Percentiles rank a stretch among this genome's conserved stretches.
Evolutionary conservation across 2,797 vertebrate species (phyloP).

Genomic region (Myoxocephalus aenaeus): DNA sequence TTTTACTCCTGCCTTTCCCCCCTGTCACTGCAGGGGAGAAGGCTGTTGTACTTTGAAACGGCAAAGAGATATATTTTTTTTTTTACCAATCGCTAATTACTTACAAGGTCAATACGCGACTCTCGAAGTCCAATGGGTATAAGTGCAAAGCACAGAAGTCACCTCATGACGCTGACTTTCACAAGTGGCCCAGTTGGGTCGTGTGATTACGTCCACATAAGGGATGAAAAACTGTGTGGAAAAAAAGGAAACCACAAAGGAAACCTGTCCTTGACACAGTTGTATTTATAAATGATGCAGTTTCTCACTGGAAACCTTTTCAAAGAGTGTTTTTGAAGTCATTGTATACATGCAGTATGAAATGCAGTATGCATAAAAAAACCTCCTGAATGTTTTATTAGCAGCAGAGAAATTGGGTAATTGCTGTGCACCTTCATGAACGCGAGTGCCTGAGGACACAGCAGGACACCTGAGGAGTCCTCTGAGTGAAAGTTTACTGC

Average conservation of each 20-base stretch:
- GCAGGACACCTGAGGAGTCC: slow-evolving; percentile 68
- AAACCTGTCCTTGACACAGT: slow-evolving; percentile 70
- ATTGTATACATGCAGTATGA: slow-evolving; percentile 14
- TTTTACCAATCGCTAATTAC: slow-evolving; percentile 40
- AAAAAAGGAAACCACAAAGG: slow-evolving; percentile 51
- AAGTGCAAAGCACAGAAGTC: slow-evolving; percentile 2
- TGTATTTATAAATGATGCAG: slow-evolving; percentile 60
- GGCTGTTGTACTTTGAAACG: slow-evolving; percentile 18
- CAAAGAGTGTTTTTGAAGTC: slow-evolving; percentile 41
- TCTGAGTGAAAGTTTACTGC: slow-evolving; percentile 49
- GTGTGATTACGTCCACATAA: slow-evolving; percentile 17
- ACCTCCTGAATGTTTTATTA: slow-evolving; percentile 63
- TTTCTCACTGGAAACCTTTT: slow-evolving; percentile 45
- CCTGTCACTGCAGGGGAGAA: background rate
- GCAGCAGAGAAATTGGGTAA: slow-evolving; percentile 62
- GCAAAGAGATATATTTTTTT: slow-evolving; percentile 3
- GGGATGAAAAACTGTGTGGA: slow-evolving; percentile 22
- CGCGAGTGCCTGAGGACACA: slow-evolving; percentile 61
- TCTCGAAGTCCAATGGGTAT: slow-evolving; percentile 14
- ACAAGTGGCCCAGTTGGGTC: slow-evolving; percentile 41
- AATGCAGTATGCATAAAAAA: slow-evolving; percentile 9
- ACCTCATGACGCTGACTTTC: slow-evolving; percentile 36
- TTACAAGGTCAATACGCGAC: background rate
- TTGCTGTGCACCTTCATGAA: slow-evolving; percentile 62
- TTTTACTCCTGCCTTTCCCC: background rate